phyloP scores from a whole-genome alignment of 2,888 invertebrate genomes.

The Erebia aethiops region DNA sequence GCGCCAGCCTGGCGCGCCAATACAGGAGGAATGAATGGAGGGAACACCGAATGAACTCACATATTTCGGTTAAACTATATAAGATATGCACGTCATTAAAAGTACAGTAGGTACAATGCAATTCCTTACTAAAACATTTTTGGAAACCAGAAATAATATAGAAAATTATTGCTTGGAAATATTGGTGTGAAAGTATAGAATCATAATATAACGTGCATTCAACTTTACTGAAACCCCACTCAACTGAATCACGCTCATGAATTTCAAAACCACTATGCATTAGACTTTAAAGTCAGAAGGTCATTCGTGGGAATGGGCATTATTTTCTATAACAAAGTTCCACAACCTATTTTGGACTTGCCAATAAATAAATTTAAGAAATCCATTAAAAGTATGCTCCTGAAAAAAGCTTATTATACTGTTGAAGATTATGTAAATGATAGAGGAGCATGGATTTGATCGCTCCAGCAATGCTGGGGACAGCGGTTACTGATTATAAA shows the following conservation, averaged over 20 bases:
- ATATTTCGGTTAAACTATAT: not conserved
- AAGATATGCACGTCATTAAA: not conserved
- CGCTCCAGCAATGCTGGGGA: too few species aligned
- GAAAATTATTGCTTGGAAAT: not conserved
- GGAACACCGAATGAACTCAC: conserved; percentile 31
- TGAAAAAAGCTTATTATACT: too few species aligned
- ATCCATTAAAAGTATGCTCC: too few species aligned
- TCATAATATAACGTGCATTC: not conserved
- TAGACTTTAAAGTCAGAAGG: too few species aligned
- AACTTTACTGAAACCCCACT: not conserved
- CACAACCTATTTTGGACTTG: too few species aligned
- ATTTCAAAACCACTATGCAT: not conserved
- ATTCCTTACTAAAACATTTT: not conserved
- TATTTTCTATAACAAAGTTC: too few species aligned
- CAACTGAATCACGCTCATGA: not conserved
- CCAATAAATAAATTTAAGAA: too few species aligned
- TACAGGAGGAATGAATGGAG: conserved; percentile 44
- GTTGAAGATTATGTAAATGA: too few species aligned
- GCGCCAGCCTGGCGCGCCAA: conserved; percentile 67
- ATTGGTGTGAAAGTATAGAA: not conserved
- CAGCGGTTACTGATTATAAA: too few species aligned
- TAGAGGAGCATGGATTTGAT: too few species aligned
- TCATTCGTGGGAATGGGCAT: too few species aligned
- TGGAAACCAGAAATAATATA: not conserved
- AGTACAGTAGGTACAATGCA: not conserved